Evolutionary conservation across 92 coral and sea anemone species (phyloP).

Genomic region (Scolanthus callimorphus): DNA sequence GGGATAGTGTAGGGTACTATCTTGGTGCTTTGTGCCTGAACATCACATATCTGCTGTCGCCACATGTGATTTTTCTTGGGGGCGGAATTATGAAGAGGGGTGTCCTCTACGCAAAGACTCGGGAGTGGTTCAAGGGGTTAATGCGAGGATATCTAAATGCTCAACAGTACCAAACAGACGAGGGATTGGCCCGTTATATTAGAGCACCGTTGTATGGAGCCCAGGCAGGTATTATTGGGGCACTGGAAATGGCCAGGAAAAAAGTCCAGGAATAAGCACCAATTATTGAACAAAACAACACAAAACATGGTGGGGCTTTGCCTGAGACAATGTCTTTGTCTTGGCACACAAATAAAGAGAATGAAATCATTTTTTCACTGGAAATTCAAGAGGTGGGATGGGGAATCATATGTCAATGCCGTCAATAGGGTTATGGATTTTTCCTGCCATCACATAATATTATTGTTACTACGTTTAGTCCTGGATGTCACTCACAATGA

Average conservation of each 20-base stretch:
- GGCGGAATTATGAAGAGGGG: conserved; percentile 91
- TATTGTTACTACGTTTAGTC: too few species aligned
- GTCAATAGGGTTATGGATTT: too few species aligned
- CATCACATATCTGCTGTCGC: conserved; percentile 78
- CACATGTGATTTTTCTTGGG: conserved; percentile 81
- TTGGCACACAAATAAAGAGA: too few species aligned
- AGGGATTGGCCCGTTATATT: conserved; percentile 70
- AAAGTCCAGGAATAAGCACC: too few species aligned
- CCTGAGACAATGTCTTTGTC: too few species aligned
- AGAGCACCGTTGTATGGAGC: conserved; percentile 66
- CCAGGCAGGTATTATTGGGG: conserved; percentile 87
- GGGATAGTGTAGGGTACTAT: conserved; percentile 92
- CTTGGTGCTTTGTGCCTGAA: conserved; percentile 89
- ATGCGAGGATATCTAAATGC: conserved; percentile 68
- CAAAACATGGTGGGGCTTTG: too few species aligned
- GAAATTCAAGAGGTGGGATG: too few species aligned
- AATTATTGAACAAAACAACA: too few species aligned
- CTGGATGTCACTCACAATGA: too few species aligned
- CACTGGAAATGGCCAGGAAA: conserved; percentile 69
- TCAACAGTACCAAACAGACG: conserved; percentile 70
- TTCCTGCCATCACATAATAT: too few species aligned
- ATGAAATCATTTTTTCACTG: too few species aligned
- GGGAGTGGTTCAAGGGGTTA: conserved; percentile 71
- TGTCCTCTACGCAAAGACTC: conserved; percentile 38
- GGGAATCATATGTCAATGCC: too few species aligned